Conservation (phyloP, 2,797 vertebrate genomes). For the Tauraco hartlaubi region DNA sequence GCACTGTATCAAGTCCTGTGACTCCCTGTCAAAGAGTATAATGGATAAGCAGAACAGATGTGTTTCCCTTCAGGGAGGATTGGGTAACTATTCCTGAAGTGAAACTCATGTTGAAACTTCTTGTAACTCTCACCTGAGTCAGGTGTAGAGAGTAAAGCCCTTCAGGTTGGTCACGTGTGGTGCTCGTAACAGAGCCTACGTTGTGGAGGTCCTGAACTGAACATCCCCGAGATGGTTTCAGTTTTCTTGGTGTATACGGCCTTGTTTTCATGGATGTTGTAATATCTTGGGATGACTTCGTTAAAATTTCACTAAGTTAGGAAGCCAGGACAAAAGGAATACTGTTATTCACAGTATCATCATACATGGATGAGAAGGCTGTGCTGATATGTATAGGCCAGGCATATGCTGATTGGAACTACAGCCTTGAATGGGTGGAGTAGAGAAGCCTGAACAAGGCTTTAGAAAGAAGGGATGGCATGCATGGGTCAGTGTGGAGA, state of each 20-base stretch:
- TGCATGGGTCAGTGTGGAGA: not conserved
- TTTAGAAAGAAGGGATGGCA: not conserved
- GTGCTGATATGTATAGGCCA: no score
- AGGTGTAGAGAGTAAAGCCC: not conserved
- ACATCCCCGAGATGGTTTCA: not conserved
- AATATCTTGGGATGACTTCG: not conserved
- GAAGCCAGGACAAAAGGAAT: not conserved
- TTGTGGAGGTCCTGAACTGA: not conserved
- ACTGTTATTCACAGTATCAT: not conserved
- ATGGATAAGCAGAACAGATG: not conserved
- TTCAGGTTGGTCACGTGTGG: not conserved
- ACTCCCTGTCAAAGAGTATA: not conserved
- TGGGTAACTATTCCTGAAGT: not conserved
- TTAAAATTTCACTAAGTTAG: not conserved
- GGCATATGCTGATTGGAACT: not conserved
- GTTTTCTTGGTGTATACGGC: not conserved
- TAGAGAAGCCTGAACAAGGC: not conserved
- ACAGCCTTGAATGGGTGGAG: not conserved
- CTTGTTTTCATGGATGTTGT: not conserved
- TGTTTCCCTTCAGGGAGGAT: not conserved
- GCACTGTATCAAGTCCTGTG: not conserved
- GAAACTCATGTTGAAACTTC: not conserved
- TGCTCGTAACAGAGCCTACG: not conserved
- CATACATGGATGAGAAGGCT: not conserved
- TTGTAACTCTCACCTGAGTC: not conserved